A percentile compares a stretch with the other conserved stretches of the same genome.
phyloP scores from a whole-genome alignment of 2,797 vertebrate species.

The Sibirionetta formosa region DNA sequence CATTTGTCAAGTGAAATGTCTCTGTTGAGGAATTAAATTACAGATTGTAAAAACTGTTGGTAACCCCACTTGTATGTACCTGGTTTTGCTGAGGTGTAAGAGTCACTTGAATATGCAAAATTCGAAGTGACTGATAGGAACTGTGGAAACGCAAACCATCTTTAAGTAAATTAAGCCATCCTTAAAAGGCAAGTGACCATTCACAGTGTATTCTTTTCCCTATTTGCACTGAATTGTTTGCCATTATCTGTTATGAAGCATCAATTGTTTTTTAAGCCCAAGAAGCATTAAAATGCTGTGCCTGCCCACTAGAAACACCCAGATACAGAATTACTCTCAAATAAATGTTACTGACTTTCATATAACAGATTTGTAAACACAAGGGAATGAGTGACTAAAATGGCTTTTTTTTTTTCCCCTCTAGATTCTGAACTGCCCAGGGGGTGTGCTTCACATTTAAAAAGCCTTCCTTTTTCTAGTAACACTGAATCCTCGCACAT shows the following conservation, averaged over 20 bases:
- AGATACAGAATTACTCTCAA: constrained; percentile 15
- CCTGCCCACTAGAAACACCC: neutral
- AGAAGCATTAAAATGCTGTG: constrained; percentile 3
- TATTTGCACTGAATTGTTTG: neutral
- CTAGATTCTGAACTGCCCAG: neutral
- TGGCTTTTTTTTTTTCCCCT: neutral
- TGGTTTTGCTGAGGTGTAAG: neutral
- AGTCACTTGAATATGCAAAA: neutral
- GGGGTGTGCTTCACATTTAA: constrained; percentile 33
- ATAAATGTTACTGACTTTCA: constrained; percentile 2
- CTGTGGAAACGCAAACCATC: neutral
- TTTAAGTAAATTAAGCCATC: constrained; percentile 32
- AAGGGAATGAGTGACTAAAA: neutral
- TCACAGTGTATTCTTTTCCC: neutral
- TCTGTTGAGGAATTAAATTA: neutral
- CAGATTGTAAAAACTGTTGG: neutral
- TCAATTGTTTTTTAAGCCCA: neutral
- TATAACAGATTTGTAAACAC: constrained; percentile 41
- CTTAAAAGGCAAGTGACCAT: neutral
- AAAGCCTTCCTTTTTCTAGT: constrained; percentile 27
- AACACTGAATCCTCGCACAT: neutral
- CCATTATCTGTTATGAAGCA: neutral
- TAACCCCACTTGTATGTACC: neutral
- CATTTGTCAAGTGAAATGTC: neutral
- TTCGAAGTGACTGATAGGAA: neutral